phyloP scores from a whole-genome alignment of 2,113 vertebrate genomes.

The Cyprinodon brontotheroides region DNA sequence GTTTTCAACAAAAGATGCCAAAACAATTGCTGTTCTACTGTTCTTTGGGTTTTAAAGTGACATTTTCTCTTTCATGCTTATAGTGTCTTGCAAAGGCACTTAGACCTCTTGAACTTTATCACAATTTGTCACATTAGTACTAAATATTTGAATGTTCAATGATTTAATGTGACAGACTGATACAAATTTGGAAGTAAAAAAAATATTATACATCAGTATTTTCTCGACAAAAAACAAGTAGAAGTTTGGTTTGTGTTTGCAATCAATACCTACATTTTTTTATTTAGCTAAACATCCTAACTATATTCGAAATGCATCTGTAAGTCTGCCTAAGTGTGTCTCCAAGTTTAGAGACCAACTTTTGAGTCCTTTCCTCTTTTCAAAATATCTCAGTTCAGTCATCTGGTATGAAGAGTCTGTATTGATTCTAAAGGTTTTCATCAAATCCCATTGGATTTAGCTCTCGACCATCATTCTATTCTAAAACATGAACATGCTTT shows the following conservation, averaged over 20 bases:
- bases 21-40: not conserved
- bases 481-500: too few relatives aligned
- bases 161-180: not conserved
- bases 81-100: not conserved
- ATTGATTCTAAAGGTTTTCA: not conserved
- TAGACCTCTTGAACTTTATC: not conserved
- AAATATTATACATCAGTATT: not conserved
- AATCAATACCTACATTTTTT: not conserved
- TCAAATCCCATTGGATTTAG: not conserved
- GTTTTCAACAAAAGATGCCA: not conserved
- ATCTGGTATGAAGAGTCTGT: not conserved
- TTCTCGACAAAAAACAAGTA: not conserved
- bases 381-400: not conserved
- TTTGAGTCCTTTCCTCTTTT: not conserved
- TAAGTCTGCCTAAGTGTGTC: not conserved
- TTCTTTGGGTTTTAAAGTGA: slow-evolving; percentile 1
- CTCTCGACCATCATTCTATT: not conserved
- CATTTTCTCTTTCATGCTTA: not conserved
- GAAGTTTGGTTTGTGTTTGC: not conserved
- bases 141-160: not conserved
- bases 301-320: not conserved
- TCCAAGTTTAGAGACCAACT: not conserved
- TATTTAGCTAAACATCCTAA: too few relatives aligned
- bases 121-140: not conserved
- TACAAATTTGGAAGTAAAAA: not conserved